Conservation (phyloP, 2,797 vertebrate species). For the Pseudomugil tenellus region DNA sequence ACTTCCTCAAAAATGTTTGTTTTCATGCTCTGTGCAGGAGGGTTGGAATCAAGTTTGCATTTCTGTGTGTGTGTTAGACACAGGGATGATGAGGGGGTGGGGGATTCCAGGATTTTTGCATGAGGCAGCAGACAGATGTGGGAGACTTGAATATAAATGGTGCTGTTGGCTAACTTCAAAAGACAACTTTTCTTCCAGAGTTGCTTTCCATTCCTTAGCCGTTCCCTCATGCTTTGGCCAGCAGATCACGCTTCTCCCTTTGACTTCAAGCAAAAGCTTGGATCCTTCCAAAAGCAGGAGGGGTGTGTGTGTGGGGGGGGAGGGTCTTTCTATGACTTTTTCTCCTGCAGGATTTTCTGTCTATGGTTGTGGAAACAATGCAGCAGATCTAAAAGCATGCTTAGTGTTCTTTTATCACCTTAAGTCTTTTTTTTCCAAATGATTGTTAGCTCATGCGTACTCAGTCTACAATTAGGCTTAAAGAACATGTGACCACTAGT, state of each 20-base stretch:
- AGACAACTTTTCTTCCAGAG: constrained; percentile 63
- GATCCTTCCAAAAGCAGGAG: constrained; percentile 47
- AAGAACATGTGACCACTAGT: no score
- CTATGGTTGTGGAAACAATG: constrained; percentile 1
- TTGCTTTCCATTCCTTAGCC: constrained; percentile 68
- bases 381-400: constrained; percentile 11
- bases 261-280: constrained; percentile 57
- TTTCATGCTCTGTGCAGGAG: constrained; percentile 49
- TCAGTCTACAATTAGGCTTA: no score
- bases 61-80: constrained; percentile 41
- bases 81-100: constrained; percentile 65
- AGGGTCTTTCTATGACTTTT: constrained; percentile 53
- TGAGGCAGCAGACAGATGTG: constrained; percentile 74
- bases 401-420: constrained; percentile 20
- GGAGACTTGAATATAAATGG: constrained; percentile 76
- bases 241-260: constrained; percentile 51
- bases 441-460: not conserved
- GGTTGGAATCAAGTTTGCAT: constrained; percentile 43
- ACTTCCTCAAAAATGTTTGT: constrained; percentile 62
- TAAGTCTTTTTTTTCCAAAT: not conserved
- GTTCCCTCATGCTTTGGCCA: constrained; percentile 72
- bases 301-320: no score
- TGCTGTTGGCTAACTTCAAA: constrained; percentile 72
- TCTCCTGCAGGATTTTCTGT: constrained; percentile 49
- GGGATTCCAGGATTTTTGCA: constrained; percentile 76